Conservation (phyloP, 1,140 invertebrate species). For the Colletes gigas region DNA sequence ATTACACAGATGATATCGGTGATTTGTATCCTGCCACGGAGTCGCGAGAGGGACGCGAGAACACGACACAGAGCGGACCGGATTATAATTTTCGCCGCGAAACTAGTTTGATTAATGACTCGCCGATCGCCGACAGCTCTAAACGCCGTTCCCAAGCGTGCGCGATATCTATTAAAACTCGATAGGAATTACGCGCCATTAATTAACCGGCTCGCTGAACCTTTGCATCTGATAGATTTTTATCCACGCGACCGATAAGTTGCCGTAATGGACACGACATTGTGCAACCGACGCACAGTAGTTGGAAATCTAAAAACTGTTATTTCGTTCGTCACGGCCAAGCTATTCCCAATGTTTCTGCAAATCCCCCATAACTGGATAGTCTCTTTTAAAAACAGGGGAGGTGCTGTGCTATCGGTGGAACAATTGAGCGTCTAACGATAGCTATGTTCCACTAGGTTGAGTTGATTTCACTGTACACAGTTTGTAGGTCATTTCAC, state of each 20-base stretch:
- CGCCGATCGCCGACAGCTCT: conserved; percentile 55
- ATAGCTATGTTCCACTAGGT: too few species aligned
- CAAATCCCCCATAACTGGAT: too few species aligned
- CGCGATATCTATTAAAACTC: conserved; percentile 58
- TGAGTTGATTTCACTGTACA: too few species aligned
- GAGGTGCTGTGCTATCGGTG: too few species aligned
- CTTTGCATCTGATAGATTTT: conserved; percentile 28
- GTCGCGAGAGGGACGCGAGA: background rate
- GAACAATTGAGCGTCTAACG: too few species aligned
- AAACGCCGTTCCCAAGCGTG: conserved; percentile 20
- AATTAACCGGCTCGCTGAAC: conserved; percentile 43
- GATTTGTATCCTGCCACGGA: conserved; percentile 1
- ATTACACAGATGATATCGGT: conserved; percentile 37
- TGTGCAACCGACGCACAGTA: background rate
- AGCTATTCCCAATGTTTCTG: too few species aligned
- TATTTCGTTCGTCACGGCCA: too few species aligned
- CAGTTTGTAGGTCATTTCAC: too few species aligned
- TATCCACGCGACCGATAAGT: background rate
- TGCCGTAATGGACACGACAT: background rate
- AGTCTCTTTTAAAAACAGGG: too few species aligned
- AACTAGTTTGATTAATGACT: conserved; percentile 62
- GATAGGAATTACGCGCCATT: conserved; percentile 48
- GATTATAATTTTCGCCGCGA: conserved; percentile 43
- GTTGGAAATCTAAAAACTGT: too few species aligned
- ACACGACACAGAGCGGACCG: background rate